Conservation (phyloP, 2,113 vertebrate genomes). For the Urocolius indicus region DNA sequence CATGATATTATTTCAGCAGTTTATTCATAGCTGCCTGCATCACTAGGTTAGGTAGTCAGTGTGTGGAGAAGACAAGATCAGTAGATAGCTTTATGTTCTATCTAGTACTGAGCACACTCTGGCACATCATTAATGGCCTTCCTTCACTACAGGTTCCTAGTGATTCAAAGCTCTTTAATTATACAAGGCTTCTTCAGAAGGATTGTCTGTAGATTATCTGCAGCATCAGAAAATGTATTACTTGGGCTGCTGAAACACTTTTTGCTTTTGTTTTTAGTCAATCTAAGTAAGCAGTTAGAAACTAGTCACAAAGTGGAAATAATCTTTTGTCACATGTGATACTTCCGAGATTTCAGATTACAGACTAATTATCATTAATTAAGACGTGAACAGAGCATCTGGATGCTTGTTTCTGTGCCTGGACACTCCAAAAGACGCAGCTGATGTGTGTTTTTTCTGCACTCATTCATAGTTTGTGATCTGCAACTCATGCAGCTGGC, state of each 20-base stretch:
- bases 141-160: neutral
- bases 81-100: accelerated
- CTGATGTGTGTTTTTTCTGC: neutral
- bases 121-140: neutral
- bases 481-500: neutral
- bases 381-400: neutral
- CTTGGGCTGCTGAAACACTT: neutral
- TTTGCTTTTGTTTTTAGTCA: neutral
- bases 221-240: neutral
- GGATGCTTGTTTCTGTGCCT: neutral
- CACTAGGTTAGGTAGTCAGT: neutral
- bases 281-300: neutral
- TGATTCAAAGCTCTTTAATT: constrained; percentile 18
- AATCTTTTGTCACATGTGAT: neutral
- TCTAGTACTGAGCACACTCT: neutral
- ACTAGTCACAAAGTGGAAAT: neutral
- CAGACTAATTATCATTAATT: neutral
- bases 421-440: neutral
- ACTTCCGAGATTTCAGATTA: neutral
- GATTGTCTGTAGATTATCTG: neutral
- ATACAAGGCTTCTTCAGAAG: neutral
- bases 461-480: neutral
- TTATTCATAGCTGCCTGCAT: neutral
- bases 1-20: neutral
- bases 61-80: neutral